Evolutionary conservation across 1,140 invertebrate genomes (phyloP), one percentile per base, ranked within the genome.

Genomic region (Eupeodes corollae): DNA sequence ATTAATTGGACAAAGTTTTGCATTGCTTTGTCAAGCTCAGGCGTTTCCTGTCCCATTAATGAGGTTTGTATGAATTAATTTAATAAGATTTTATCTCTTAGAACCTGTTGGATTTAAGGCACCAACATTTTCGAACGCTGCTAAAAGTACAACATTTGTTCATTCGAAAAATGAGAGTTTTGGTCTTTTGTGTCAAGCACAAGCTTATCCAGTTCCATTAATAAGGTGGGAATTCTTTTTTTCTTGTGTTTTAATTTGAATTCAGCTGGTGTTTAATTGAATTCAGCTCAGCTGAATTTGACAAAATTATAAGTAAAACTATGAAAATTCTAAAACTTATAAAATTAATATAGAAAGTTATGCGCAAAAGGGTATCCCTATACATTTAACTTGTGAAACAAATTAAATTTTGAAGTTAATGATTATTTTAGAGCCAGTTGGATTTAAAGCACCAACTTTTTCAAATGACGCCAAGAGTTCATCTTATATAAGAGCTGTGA

Each of bases 1-100:
- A 84, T 73, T 47, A 72, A 76, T 52, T 34, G 44, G 37, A 16
- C 70, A 74, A 39, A 72, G 73, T 50, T 74, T 84, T 56, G 76
- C 81, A 49, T 68, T 92, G 45, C 75, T 87, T 15, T 91, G 88
- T 70, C 84, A 83, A 56, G 86, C 85, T 49, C 84, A 87, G 21
- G 21, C 21, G 21, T 26, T 26, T 26, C 21, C 21, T 26, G 21
- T 26, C 21, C 21, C 21, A 26, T 26, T 26, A 26, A 26, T 26
- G 21, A 26, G 21, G 21, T 26, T 26, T 26, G 21, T 26, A 26
- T 70, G 79, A 76, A 58, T 82, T 73, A 69, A 81, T 78, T 32
- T 76, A 79, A 66, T 5, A 5, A 26, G 8, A 26, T 26, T 26
- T 26, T 26, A 3, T 26, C 21, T 26, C 8, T 5, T 26, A 84